phyloP scores from a whole-genome alignment of 2,888 invertebrate species.

The Urechis unicinctus region DNA sequence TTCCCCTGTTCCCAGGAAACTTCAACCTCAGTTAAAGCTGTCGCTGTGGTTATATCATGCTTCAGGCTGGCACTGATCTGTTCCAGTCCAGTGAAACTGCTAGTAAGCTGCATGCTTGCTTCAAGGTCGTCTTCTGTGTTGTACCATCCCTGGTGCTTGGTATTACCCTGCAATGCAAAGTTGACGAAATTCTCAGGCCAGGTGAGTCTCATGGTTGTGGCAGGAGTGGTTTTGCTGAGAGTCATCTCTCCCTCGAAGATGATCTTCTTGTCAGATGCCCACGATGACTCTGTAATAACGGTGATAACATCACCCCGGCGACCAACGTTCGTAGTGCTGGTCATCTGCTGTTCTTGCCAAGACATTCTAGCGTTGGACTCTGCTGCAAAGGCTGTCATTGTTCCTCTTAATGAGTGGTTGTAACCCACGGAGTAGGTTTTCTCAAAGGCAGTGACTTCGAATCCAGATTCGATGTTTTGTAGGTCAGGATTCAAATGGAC shows the following conservation, averaged over 20 bases:
- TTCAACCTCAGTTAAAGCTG: constrained; percentile 11
- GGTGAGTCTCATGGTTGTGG: constrained; percentile 6
- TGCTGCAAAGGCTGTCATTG: background rate
- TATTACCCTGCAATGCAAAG: constrained; percentile 11
- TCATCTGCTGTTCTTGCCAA: background rate
- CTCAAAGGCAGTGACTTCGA: constrained; percentile 3
- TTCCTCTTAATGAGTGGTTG: background rate
- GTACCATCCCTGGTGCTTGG: constrained; percentile 8
- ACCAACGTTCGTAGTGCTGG: background rate
- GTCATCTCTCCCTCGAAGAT: constrained; percentile 9
- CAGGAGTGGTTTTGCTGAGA: constrained; percentile 8
- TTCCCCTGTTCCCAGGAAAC: constrained; percentile 26
- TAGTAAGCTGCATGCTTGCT: constrained; percentile 7
- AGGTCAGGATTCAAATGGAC: constrained; percentile 19
- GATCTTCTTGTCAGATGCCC: constrained; percentile 11
- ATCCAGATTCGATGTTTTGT: constrained; percentile 11
- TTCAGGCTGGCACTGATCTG: constrained; percentile 13
- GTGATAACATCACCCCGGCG: background rate
- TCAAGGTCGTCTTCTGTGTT: constrained; percentile 10
- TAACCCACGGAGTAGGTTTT: background rate
- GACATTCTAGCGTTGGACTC: background rate
- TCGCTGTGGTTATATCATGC: constrained; percentile 4
- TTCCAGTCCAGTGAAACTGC: constrained; percentile 7
- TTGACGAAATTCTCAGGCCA: constrained; percentile 10
- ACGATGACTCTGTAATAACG: constrained; percentile 8